Base-by-base conservation (phyloP, 2,888 invertebrate genomes). In the Crossocerus cetratus region DNA sequence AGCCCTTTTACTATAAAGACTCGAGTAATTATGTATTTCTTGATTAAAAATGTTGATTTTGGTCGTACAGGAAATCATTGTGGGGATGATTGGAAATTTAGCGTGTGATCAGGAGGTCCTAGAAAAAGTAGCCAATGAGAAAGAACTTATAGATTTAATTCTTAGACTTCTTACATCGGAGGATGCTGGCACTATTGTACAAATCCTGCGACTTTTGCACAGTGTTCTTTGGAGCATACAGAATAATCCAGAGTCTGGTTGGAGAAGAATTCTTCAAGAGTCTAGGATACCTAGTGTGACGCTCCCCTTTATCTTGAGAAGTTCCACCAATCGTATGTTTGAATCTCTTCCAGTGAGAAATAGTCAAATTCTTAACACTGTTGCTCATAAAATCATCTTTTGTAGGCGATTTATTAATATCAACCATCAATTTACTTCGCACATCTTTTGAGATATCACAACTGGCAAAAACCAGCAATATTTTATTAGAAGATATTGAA, bases 61-160 rank as follows among this genome's bases (percentile, higher is more conserved):
- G 23, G 20, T 68, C 71, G 85, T 89, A 45, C 82, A 93, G 93
- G 98, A 98, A 92, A 95, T 97, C 79, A 91, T 96, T 45, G 91
- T 97, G 16, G 97, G 97, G 4, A 95, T 97, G 65, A 91, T 97
- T 70, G 96, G 95, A 0, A 98, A 98, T 89, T 94, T 97, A 93
- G 94, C 95, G 74, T 94, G 95, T 83, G 92, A 94, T 71, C 91
- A 92, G 69, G 92, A 92, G 72, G 92, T 94, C 2, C 92, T 94
- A 18, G 90, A 91, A 63, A 90, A 91, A 22, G 90, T 95, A 14
- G 91, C 94, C 32, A 90, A 91, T 20, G 92, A 93, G 81, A 91
- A 93, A 14, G 91, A 92, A 32, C 91, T 95, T 32, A 88, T 95
- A 74, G 90, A 91, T 58, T 90, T 92, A 62, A 88, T 94, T 60